Evolutionary conservation across 2,888 invertebrate genomes (phyloP), one percentile per base, ranked within the genome.

Genomic region (Amaurobius ferox): DNA sequence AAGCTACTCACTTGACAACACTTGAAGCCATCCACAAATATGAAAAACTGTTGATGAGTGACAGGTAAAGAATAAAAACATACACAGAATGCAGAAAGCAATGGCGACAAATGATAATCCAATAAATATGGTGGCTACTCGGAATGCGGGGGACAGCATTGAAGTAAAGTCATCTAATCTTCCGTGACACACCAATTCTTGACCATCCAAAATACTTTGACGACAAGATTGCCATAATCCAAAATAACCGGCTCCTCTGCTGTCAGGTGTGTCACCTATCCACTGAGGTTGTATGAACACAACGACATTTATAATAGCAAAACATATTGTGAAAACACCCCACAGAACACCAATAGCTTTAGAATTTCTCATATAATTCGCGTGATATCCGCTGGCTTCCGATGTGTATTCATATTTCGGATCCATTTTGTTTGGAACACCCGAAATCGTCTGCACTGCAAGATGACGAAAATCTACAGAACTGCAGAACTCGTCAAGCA

Each of bases 241-340:
- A 90, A 98, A 95, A 91, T 96, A 95, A 90, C 95, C 95, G 89
- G 96, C 95, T 88, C 96, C 95, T 29, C 71, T 30, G 35, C 78
- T 68, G 90, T 95, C 95, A 89, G 95, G 89, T 0, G 91, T 91
- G 92, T 96, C 95, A 16, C 96, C 96, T 88, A 97, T 94, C 97
- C 97, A 96, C 92, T 97, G 95, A 86, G 90, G 98, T 88, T 98
- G 98, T 81, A 98, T 95, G 92, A 99, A 98, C 5, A 97, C 96
- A 32, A 99, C 97, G 89, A 96, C 95, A 90, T 96, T 95, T 90
- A 99, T 97, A 90, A 99, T 97, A 88, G 97, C 97, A 92, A 97
- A 98, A 92, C 98, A 98, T 91, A 98, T 96, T 89, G 97, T 97
- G 92, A 99, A 98, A 91, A 99, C 96, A 87, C 96, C 98, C 99